These are phyloP conservation scores for Catharus fuscescens DNA, from an alignment of 2,113 vertebrate genomes.

Conservation along the genomic window DNA sequence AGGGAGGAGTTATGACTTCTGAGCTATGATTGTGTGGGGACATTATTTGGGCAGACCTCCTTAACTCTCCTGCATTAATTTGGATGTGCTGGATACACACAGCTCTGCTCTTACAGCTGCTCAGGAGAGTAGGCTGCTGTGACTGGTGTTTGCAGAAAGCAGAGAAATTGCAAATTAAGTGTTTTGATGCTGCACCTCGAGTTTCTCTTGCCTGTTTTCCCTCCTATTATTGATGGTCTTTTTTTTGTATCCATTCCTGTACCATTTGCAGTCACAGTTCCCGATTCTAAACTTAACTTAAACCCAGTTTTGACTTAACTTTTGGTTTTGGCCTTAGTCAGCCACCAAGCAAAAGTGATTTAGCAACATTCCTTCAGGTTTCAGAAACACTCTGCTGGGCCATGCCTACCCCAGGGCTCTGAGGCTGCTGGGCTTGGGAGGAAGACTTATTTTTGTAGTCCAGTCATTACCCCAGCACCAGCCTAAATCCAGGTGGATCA, in stretches of 20 bases:
- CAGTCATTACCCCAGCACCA: not conserved
- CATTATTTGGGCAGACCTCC: not conserved
- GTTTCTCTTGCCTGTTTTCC: not conserved
- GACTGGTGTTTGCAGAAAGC: not conserved
- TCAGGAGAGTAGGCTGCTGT: not conserved
- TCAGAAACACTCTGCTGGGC: not conserved
- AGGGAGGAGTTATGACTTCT: not conserved
- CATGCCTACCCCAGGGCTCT: not conserved
- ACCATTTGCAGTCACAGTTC: not conserved
- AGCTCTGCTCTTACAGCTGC: not conserved
- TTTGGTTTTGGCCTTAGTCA: not conserved
- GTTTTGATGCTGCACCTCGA: not conserved
- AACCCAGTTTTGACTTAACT: not conserved
- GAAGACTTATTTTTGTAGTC: not conserved
- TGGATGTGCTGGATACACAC: not conserved
- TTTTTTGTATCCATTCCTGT: not conserved
- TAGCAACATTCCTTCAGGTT: not conserved
- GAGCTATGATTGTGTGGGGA: not conserved
- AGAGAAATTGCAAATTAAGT: not conserved
- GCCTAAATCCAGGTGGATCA: not conserved
- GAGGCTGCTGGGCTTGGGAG: not conserved
- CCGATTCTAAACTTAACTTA: not conserved
- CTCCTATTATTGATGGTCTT: fast-evolving
- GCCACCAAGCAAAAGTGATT: not conserved
- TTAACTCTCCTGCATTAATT: not conserved